A percentile compares a stretch with the other conserved stretches of the same genome.
Evolutionary conservation across 2,113 vertebrate genomes (phyloP).

Genomic region (Azemiops feae): DNA sequence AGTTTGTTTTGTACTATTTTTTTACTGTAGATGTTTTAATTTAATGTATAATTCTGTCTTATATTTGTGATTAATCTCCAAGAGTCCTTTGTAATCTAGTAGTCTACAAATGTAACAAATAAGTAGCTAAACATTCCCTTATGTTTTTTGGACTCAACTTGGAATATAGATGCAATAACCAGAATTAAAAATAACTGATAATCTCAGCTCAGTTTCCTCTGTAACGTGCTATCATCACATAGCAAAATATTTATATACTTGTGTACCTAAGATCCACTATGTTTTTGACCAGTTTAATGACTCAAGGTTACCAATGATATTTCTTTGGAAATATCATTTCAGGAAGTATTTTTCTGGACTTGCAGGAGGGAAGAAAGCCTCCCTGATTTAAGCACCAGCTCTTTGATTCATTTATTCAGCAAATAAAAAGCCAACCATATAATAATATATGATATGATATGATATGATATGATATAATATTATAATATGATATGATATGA

Average conservation of each 20-base stretch:
- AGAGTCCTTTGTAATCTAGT: background rate
- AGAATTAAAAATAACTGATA: background rate
- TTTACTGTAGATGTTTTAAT: background rate
- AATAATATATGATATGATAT: too few species aligned
- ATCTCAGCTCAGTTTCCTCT: background rate
- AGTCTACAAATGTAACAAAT: background rate
- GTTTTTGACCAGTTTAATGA: background rate
- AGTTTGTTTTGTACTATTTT: background rate
- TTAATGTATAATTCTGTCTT: background rate
- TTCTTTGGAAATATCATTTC: background rate
- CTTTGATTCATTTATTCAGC: background rate
- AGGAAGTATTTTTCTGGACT: background rate
- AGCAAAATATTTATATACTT: background rate
- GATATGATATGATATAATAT: too few species aligned
- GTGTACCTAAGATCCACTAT: background rate
- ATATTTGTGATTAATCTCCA: background rate
- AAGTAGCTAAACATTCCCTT: background rate
- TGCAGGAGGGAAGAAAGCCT: background rate
- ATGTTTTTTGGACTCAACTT: background rate
- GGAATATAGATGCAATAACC: background rate
- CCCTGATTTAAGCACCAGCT: background rate
- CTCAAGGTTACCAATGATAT: background rate
- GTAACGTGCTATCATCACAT: background rate
- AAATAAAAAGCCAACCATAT: background rate
- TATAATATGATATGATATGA: background rate